Base-by-base conservation (phyloP, 2,113 vertebrate genomes). In the Sinocyclocheilus grahami region DNA sequence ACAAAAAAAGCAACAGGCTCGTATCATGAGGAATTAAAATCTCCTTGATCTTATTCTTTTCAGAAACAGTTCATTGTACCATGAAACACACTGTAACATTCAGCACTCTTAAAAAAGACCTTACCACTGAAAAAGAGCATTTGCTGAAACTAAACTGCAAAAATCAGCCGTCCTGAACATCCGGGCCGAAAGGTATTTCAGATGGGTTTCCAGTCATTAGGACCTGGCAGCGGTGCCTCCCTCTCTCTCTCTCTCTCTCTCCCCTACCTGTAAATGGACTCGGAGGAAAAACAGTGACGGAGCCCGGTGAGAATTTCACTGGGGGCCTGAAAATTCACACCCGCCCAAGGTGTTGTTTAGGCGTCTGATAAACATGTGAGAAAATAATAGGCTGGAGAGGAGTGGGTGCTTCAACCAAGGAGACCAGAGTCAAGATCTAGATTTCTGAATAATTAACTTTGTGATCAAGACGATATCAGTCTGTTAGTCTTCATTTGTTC, bases 291-390 rank as follows among this genome's bases (percentile, higher is more conserved):
- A 93, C 92, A 92, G 89, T 88, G 89, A 87, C 86, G 91, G 91
- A 77, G 90, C 92, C 93, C 93, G 91, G 92, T 92, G 94, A 90
- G 94, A 93, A 94, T 95, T 93, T 93, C 95, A 94, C 94, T 89
- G 87, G 94, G 95, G 94, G 95, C 91, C 93, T 93, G 92, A 93
- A 94, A 93, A 94, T 96, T 96, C 95, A 95, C 95, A 96, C 95
- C 94, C 94, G 92, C 86, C 87, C 91, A 92, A 95, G 93, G 95
- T 95, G 95, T 95, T 95, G 94, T 94, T 95, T 95, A 92, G 93
- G 91, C 93, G 93, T 90, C 93, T 95, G 93, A 94, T 94, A 95
- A 95, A 94, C 94, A 94, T 93, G 94, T 95, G 93, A 92, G 93
- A 94, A 95, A 93, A 91, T 93, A 89, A 91, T 93, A 92, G 92